A percentile compares a stretch with the other conserved stretches of the same genome.
Conservation (phyloP, 2,113 vertebrate species). For the Gasterosteus aculeatus region DNA sequence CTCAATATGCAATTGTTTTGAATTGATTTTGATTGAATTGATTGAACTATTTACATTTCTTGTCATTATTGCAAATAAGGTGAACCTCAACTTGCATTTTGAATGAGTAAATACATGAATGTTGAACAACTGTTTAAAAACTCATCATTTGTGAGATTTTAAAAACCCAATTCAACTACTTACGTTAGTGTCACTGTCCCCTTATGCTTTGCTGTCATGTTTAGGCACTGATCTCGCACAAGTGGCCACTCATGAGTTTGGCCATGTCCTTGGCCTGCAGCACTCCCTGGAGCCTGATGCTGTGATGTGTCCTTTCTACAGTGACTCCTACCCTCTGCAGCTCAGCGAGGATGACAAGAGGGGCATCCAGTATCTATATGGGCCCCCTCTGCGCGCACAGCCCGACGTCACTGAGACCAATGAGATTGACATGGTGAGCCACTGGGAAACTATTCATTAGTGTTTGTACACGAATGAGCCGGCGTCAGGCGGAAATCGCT, state of each 20-base stretch:
- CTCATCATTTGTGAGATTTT: background rate
- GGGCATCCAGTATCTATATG: conserved; percentile 91
- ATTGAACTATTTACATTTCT: background rate
- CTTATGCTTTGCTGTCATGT: background rate
- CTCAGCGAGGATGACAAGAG: conserved; percentile 89
- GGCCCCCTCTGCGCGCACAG: conserved; percentile 57
- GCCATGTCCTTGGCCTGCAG: conserved; percentile 90
- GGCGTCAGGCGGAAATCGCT: no score
- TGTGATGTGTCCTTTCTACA: conserved; percentile 93
- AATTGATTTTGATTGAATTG: background rate
- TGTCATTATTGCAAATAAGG: background rate
- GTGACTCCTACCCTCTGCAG: conserved; percentile 86
- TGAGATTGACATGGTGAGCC: conserved; percentile 66
- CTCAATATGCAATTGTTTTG: background rate
- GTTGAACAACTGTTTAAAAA: background rate
- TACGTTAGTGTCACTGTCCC: background rate
- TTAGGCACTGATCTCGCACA: conserved; percentile 92
- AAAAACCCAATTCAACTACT: background rate
- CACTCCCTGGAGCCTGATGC: conserved; percentile 88
- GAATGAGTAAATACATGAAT: background rate
- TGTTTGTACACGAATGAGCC: no score
- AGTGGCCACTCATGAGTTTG: conserved; percentile 93
- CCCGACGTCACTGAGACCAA: conserved; percentile 69
- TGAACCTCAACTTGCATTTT: background rate
- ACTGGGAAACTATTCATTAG: background rate